Percentiles rank a stretch among this genome's conserved stretches.
phyloP scores from a whole-genome alignment of 2,797 vertebrate genomes.

The Avahi laniger region DNA sequence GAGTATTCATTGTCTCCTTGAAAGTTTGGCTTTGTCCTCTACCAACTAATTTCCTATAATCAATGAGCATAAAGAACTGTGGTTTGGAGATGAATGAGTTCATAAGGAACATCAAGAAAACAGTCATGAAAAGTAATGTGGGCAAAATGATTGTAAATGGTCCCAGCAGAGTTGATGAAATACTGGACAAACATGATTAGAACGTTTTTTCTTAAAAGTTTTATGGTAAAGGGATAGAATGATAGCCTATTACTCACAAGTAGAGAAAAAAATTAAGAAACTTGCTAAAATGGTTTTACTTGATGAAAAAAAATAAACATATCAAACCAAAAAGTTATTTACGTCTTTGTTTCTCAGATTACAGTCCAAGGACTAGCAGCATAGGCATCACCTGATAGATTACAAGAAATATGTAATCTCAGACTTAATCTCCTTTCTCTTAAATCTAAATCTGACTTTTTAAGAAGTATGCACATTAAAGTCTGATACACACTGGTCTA shows the following conservation, averaged over 20 bases:
- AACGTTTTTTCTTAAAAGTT: background rate
- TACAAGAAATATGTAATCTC: background rate
- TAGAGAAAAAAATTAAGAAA: background rate
- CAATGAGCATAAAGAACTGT: background rate
- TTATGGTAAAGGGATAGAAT: background rate
- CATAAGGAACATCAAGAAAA: background rate
- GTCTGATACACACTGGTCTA: background rate
- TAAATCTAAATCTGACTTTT: background rate
- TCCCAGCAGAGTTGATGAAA: background rate
- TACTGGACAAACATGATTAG: background rate
- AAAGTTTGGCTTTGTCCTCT: background rate
- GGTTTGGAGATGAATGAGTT: background rate
- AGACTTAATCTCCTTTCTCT: background rate
- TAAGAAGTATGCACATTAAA: background rate
- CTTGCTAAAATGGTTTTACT: background rate
- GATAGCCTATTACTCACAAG: background rate
- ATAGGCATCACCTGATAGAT: background rate
- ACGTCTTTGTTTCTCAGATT: background rate
- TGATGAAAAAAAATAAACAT: constrained; percentile 29
- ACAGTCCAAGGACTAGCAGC: background rate
- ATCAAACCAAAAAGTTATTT: background rate
- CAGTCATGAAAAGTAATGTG: background rate
- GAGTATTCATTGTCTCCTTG: background rate
- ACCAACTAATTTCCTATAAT: background rate
- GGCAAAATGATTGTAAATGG: background rate